Evolutionary conservation across 1,140 invertebrate species (phyloP).

Genomic region (Atopsyche davidsoni): DNA sequence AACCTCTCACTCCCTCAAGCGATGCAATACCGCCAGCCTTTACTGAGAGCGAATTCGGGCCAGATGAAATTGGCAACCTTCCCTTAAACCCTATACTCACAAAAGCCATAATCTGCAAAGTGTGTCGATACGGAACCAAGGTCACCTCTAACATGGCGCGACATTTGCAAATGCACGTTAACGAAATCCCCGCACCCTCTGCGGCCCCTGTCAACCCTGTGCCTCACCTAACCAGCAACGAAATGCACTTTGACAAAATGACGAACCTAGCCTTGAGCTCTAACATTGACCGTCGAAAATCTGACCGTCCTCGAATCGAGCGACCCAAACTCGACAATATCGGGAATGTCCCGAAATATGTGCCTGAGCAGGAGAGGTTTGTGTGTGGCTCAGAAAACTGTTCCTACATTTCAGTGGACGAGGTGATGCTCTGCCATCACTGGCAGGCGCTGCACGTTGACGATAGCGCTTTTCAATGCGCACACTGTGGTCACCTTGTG

Average conservation of each 20-base stretch:
- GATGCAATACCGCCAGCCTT: constrained; percentile 19
- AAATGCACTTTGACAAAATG: constrained; percentile 81
- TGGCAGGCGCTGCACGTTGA: constrained; percentile 63
- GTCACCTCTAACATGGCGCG: constrained; percentile 68
- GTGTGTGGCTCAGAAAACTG: constrained; percentile 65
- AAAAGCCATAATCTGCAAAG: constrained; percentile 54
- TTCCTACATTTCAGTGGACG: constrained; percentile 65
- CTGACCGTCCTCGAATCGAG: constrained; percentile 20
- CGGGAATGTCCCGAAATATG: constrained; percentile 49
- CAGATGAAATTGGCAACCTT: constrained; percentile 56
- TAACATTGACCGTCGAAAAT: constrained; percentile 44
- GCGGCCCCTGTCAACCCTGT: constrained; percentile 70
- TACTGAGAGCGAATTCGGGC: constrained; percentile 44
- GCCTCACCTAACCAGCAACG: constrained; percentile 68
- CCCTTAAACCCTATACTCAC: constrained; percentile 61
- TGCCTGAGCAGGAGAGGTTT: constrained; percentile 59
- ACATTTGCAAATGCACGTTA: constrained; percentile 62
- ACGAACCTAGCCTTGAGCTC: constrained; percentile 71
- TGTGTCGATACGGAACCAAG: constrained; percentile 66
- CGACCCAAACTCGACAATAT: background rate
- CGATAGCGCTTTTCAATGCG: constrained; percentile 56
- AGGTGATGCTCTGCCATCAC: constrained; percentile 64
- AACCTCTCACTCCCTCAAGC: constrained; percentile 8
- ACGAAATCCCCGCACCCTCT: constrained; percentile 53
- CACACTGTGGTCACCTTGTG: constrained; percentile 55